A percentile compares a stretch with the other conserved stretches of the same genome.
Evolutionary conservation across 1,140 invertebrate species (phyloP).

Genomic region (Bombus sylvicola): DNA sequence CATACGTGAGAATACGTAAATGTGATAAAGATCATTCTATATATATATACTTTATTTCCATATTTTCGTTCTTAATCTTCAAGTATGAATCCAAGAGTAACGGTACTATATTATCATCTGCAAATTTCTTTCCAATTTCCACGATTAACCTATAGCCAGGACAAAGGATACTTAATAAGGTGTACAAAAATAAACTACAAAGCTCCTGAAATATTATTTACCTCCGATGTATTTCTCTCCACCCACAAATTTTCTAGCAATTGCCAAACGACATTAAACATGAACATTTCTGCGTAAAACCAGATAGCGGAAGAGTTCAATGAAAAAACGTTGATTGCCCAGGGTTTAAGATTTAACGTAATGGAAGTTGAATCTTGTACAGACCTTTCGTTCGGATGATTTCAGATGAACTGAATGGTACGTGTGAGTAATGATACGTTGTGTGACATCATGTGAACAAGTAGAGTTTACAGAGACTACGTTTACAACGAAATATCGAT

Average conservation of each 20-base stretch:
- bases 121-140: slow-evolving; percentile 13
- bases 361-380: slow-evolving; percentile 26
- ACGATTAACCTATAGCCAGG: not conserved
- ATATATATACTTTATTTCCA: not conserved
- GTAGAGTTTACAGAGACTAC: no score
- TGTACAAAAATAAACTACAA: slow-evolving; percentile 37
- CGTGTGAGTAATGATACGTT: slow-evolving; percentile 45
- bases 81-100: slow-evolving; percentile 35
- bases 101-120: slow-evolving; percentile 19
- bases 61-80: not conserved
- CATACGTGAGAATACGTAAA: not conserved
- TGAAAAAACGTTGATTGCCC: slow-evolving; percentile 69
- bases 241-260: not conserved
- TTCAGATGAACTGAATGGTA: slow-evolving; percentile 26
- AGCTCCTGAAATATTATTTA: slow-evolving; percentile 32
- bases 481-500: not conserved
- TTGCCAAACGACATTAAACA: not conserved
- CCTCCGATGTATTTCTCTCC: slow-evolving; percentile 26
- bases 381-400: not conserved
- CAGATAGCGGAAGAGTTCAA: slow-evolving; percentile 3
- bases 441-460: slow-evolving; percentile 45
- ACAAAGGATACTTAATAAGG: slow-evolving; percentile 29
- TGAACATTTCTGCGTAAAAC: not conserved
- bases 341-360: slow-evolving; percentile 74
- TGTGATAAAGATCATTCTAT: not conserved